Evolutionary conservation across 2,797 vertebrate species (phyloP).

Genomic region (Chanos chanos): DNA sequence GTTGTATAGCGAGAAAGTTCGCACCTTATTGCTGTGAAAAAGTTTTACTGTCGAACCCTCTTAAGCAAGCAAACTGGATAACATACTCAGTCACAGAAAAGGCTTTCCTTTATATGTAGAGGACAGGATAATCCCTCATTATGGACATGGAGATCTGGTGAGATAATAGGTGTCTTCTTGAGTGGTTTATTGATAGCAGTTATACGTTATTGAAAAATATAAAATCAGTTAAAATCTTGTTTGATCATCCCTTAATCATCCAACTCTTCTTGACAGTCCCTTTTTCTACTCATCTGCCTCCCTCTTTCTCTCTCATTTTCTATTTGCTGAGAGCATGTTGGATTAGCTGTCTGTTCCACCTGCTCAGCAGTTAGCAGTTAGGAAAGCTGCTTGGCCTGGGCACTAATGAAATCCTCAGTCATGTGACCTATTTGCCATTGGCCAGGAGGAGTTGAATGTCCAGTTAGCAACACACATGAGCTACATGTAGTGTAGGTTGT

Average conservation of each 20-base stretch:
- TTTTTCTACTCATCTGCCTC: neutral
- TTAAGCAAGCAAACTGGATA: neutral
- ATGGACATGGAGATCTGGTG: neutral
- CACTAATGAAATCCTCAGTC: constrained; percentile 40
- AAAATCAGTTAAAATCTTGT: neutral
- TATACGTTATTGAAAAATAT: neutral
- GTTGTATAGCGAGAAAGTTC: no score
- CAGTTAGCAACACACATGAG: neutral
- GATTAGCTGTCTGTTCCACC: constrained; percentile 70
- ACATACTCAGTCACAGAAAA: neutral
- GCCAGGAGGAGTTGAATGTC: neutral
- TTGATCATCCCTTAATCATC: constrained; percentile 8
- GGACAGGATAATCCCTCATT: neutral
- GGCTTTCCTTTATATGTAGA: neutral
- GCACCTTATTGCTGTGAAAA: no score
- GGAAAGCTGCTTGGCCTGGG: constrained; percentile 63
- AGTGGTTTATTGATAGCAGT: neutral
- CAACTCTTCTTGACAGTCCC: neutral
- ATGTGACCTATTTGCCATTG: constrained; percentile 47
- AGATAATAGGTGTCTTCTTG: neutral
- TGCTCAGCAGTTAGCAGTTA: constrained; percentile 64
- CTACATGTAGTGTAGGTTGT: neutral
- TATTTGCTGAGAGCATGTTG: constrained; percentile 23
- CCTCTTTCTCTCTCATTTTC: neutral
- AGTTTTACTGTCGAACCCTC: no score